Base-by-base conservation (phyloP, 2,113 vertebrate species). In the Pterocles burchelli region DNA sequence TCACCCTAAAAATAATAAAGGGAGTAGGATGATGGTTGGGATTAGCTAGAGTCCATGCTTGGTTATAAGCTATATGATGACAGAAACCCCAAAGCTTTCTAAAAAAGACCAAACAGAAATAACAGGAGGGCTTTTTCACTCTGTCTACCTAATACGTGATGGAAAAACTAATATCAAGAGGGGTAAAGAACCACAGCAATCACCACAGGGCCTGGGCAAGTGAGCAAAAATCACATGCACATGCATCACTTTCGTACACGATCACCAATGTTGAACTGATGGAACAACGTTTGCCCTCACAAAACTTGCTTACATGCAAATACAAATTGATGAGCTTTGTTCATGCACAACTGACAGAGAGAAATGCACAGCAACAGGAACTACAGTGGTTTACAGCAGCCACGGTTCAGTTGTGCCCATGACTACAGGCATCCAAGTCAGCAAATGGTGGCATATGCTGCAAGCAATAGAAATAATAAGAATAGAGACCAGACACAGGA, bases 1-100 rank as follows among this genome's bases (percentile, higher is more conserved):
- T 97, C 84, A 93, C 95, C 96, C 85, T 95, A 92, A 95, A 98
- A 98, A 98, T 95, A 98, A 97, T 96, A 95, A 94, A 97, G 95
- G 97, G 95, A 97, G 96, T 95, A 97, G 78, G 62, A 58, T 0
- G 3, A 93, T 71, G 43, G 74, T 5, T 85, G 80, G 74, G 97
- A 98, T 97, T 97, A 96, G 93, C 81, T 67, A 41, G 78, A 96
- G 78, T 63, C 70, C 10, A 34, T 59, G 33, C 78, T 92, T 93
- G 76, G 45, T 87, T 79, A 52, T 38, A 93, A 96, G 90, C 33
- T 74, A 15, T 58, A 59, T 18, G 70, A 96, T 77, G 59, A 95
- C 74, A 97, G 94, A 96, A 96, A 95, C 70, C 58, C 79, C 81
- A 82, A 83, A 91, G 67, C 61, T 88, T 97, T 88, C 62, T 86